Percentiles rank a stretch among this genome's conserved stretches.
Evolutionary conservation across 2,888 invertebrate species (phyloP).

Genomic region (Zeuzera pyrina): DNA sequence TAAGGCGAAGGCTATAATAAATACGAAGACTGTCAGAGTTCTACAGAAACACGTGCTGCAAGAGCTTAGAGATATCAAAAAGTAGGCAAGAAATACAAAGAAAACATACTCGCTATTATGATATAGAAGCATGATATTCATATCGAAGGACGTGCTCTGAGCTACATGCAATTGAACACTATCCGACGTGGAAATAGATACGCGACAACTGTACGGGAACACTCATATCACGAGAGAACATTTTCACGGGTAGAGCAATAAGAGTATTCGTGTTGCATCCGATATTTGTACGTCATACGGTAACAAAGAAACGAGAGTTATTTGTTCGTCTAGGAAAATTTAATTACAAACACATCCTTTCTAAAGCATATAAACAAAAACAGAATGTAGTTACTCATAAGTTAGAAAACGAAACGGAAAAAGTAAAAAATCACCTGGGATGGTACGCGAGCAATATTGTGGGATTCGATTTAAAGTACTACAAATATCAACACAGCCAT

Average conservation of each 20-base stretch:
- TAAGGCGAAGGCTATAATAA: too few relatives aligned
- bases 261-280: slow-evolving; percentile 1
- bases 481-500: slow-evolving; percentile 23
- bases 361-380: slow-evolving; percentile 7
- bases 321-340: slow-evolving; percentile 4
- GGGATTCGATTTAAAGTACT: slow-evolving; percentile 57
- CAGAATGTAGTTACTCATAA: slow-evolving; percentile 27
- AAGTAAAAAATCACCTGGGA: slow-evolving; percentile 39
- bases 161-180: slow-evolving; percentile 58
- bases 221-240: slow-evolving; percentile 14
- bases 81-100: too few relatives aligned
- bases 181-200: slow-evolving; percentile 61
- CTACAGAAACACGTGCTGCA: too few relatives aligned
- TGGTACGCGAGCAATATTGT: slow-evolving; percentile 41
- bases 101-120: too few relatives aligned
- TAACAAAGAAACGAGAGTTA: slow-evolving; percentile 8
- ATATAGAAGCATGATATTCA: too few relatives aligned
- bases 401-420: slow-evolving; percentile 33
- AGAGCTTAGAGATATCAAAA: too few relatives aligned
- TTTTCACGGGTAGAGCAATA: slow-evolving; percentile 4
- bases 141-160: slow-evolving; percentile 29
- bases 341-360: slow-evolving; percentile 3
- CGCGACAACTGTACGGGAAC: slow-evolving; percentile 31
- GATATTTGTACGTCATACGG: slow-evolving; percentile 4
- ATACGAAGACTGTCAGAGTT: too few relatives aligned